A percentile compares a stretch with the other conserved stretches of the same genome.
phyloP scores from a whole-genome alignment of 2,113 vertebrate species.

The Pelecanoides urinatrix region DNA sequence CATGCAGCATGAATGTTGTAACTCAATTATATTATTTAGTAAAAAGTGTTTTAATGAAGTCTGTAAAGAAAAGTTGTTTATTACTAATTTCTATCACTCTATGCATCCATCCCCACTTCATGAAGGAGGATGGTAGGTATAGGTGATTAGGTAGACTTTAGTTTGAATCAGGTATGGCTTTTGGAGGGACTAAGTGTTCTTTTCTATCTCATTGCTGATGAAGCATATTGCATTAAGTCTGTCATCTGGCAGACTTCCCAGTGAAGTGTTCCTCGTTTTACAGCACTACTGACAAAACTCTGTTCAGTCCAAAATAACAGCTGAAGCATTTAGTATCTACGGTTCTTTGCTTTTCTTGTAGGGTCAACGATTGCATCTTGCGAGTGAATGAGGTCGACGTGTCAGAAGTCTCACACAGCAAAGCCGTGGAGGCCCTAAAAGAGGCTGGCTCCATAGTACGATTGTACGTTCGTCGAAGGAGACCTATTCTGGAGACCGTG shows the following conservation, averaged over 20 bases:
- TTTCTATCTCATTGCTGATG: neutral
- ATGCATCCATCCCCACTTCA: neutral
- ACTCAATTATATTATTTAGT: neutral
- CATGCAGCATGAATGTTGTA: neutral
- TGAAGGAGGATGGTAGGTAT: neutral
- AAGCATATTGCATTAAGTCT: neutral
- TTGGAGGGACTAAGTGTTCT: neutral
- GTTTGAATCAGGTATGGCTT: neutral
- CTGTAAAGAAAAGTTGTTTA: neutral
- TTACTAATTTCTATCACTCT: neutral
- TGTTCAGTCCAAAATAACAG: accelerated
- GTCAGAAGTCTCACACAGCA: conserved; percentile 92
- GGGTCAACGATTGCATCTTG: conserved; percentile 96
- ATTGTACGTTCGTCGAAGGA: conserved; percentile 89
- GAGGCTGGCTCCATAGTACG: conserved; percentile 92
- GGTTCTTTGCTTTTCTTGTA: conserved; percentile 33
- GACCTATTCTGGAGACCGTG: conserved; percentile 93
- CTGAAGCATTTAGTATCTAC: neutral
- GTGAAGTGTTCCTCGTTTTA: neutral
- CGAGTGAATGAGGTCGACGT: conserved; percentile 94
- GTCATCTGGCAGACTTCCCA: neutral
- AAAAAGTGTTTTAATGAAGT: neutral
- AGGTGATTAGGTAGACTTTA: neutral
- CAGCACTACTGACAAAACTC: neutral
- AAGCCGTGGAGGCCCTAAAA: conserved; percentile 93